Evolutionary conservation across 2,113 vertebrate species (phyloP).

Genomic region (Osmerus mordax): DNA sequence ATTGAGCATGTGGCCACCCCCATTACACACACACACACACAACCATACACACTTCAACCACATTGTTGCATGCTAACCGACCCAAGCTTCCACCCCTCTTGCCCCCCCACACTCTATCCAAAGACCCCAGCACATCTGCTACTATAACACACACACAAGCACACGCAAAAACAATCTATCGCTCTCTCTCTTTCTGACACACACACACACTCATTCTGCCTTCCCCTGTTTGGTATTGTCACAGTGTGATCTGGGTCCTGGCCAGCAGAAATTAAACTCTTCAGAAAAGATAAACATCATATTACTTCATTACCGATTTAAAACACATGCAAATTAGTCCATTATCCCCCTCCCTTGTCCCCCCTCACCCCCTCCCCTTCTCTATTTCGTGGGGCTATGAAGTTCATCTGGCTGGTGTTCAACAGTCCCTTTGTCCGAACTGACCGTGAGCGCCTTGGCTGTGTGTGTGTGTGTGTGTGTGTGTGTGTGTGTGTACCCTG

Average conservation of each 20-base stretch:
- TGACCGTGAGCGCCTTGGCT: conserved; percentile 80
- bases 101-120: conserved; percentile 44
- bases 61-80: not conserved
- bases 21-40: conserved; percentile 19
- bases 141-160: conserved; percentile 57
- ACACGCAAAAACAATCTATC: not conserved
- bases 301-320: conserved; percentile 99
- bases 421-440: conserved; percentile 80
- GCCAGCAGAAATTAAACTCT: conserved; percentile 93
- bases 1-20: conserved; percentile 58
- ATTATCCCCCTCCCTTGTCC: conserved; percentile 74
- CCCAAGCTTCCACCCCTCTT: conserved; percentile 10
- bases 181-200: conserved; percentile 53
- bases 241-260: conserved; percentile 71
- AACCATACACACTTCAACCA: conserved; percentile 2
- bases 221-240: conserved; percentile 74
- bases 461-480: conserved; percentile 68
- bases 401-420: conserved; percentile 86
- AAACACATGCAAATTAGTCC: conserved; percentile 95
- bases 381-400: conserved; percentile 72
- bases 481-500: conserved; percentile 69
- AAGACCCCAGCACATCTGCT: conserved; percentile 62
- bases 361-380: conserved; percentile 63
- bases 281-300: conserved; percentile 97
- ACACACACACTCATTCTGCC: conserved; percentile 47